phyloP scores from a whole-genome alignment of 2,888 invertebrate genomes.

The Thymelicus lineola region DNA sequence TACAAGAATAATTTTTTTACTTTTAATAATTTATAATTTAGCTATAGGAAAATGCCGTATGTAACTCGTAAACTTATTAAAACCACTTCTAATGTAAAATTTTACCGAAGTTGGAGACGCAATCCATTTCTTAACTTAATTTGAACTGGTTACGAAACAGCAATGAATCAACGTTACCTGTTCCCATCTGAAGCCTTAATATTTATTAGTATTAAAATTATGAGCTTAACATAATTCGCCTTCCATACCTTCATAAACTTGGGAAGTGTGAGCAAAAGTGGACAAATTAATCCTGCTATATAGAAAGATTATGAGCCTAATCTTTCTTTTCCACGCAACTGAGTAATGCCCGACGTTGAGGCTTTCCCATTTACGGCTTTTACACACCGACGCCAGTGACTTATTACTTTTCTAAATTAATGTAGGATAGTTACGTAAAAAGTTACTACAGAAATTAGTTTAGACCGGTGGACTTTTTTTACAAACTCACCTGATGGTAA shows the following conservation, averaged over 20 bases:
- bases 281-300: slow-evolving; percentile 36
- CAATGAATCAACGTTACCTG: no score
- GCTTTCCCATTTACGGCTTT: slow-evolving; percentile 33
- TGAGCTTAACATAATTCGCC: slow-evolving; percentile 16
- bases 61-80: no score
- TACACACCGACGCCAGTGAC: slow-evolving; percentile 21
- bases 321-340: slow-evolving; percentile 37
- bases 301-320: slow-evolving; percentile 35
- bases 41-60: background rate
- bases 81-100: no score
- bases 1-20: no score
- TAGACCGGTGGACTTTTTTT: background rate
- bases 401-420: slow-evolving; percentile 34
- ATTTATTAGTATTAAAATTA: background rate
- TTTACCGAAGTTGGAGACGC: no score
- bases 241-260: slow-evolving; percentile 11
- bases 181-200: no score
- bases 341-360: slow-evolving; percentile 33
- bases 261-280: slow-evolving; percentile 31
- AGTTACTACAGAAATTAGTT: background rate
- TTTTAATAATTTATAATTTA: no score
- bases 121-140: no score
- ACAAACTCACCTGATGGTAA: no score
- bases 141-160: no score
- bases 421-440: slow-evolving; percentile 16